These are phyloP conservation scores for Plutella xylostella DNA, from an alignment of 2,888 invertebrate genomes.

Conservation along the genomic window DNA sequence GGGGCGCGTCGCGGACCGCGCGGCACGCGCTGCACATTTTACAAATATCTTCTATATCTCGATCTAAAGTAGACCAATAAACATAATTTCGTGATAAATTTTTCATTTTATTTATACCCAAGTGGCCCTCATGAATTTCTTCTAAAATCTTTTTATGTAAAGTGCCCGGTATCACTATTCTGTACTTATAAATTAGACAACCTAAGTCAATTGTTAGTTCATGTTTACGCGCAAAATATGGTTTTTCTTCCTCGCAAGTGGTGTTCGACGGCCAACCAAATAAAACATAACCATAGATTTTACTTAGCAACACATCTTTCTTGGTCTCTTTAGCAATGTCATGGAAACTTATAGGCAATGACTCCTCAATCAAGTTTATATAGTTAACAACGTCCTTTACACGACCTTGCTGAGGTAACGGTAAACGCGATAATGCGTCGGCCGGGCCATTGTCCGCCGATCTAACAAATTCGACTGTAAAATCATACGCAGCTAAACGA, in stretches of 20 bases:
- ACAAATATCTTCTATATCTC: conserved; percentile 12
- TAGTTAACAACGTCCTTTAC: too few relatives aligned
- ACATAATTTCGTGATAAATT: conserved; percentile 13
- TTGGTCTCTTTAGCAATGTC: too few relatives aligned
- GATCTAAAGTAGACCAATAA: conserved; percentile 17
- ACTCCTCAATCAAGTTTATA: too few relatives aligned
- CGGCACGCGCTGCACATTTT: not conserved
- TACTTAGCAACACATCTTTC: too few relatives aligned
- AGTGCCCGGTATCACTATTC: conserved; percentile 11
- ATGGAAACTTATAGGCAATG: too few relatives aligned
- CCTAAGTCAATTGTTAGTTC: too few relatives aligned
- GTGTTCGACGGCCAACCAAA: too few relatives aligned
- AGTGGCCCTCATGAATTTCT: conserved; percentile 14
- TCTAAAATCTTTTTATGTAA: conserved; percentile 11
- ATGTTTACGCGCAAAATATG: too few relatives aligned
- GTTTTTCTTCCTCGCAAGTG: too few relatives aligned
- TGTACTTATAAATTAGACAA: conserved; percentile 15
- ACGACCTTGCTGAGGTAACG: too few relatives aligned
- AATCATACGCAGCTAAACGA: not conserved
- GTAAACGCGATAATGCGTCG: not conserved
- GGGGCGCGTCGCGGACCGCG: not conserved
- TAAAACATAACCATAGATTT: too few relatives aligned
- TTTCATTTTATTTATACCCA: conserved; percentile 18
- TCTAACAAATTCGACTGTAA: not conserved
- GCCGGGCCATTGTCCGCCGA: too few relatives aligned